Evolutionary conservation across 1,140 invertebrate genomes (phyloP), one percentile per base, ranked within the genome.

Genomic region (Drosophila fuyamai): DNA sequence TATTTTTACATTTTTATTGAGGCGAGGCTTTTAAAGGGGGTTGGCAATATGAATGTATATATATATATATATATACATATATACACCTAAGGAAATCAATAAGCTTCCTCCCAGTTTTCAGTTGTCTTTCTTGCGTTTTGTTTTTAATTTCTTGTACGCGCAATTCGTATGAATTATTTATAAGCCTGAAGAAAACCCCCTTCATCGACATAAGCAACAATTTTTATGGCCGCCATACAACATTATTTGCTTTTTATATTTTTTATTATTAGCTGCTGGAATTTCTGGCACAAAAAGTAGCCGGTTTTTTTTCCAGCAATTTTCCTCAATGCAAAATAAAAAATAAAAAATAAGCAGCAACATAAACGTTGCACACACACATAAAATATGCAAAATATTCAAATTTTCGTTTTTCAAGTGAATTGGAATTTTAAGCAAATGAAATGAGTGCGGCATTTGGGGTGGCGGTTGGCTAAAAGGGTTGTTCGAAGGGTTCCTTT

Each of bases 391-490:
- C 79, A 79, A 86, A 88, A 88, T 88, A 88, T 88, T 86, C 76
- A 76, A 80, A 88, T 71, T 71, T 71, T 71, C 36, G 36, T 88
- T 88, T 85, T 83, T 48, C 41, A 77, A 79, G 79, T 83, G 71
- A 88, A 88, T 80, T 86, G 79, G 84, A 86, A 88, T 86, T 86
- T 86, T 83, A 86, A 83, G 67, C 79, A 83, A 86, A 88, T 88
- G 79, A 79, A 88, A 88, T 88, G 62, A 67, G 72, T 82, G 60
- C 60, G 60, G 72, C 61, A 76, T 35, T 71, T 54, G 35, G 51
- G 57, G 27, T 57, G 77, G 53, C 18, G 18, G 16, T 48, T 57
- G 18, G 29, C 16, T 13, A 44, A 86, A 86, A 76, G 83, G 83
- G 81, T 84, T 84, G 81, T 48, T 82, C 27, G 5, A 32, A 53